phyloP scores from a whole-genome alignment of 2,113 vertebrate genomes.

The Rutilus rutilus region DNA sequence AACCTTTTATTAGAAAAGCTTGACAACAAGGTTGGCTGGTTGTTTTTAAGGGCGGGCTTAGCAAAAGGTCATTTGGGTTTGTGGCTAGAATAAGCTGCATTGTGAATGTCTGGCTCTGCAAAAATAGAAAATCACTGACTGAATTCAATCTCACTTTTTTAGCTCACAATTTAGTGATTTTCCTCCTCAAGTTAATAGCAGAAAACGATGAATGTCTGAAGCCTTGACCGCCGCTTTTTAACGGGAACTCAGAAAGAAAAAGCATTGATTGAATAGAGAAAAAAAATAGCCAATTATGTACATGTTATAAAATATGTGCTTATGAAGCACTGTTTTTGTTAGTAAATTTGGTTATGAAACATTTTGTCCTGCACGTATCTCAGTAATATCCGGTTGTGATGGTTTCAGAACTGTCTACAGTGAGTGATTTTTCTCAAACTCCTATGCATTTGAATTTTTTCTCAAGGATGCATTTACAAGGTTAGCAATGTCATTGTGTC shows the following conservation, averaged over 20 bases:
- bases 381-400: neutral
- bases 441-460: neutral
- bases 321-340: neutral
- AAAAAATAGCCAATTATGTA: no score
- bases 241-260: neutral
- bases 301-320: neutral
- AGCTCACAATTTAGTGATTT: neutral
- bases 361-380: neutral
- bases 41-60: neutral
- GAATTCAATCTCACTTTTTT: neutral
- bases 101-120: neutral
- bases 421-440: neutral
- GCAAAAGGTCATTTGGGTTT: neutral
- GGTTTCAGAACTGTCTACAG: neutral
- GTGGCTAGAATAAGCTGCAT: neutral
- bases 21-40: no score
- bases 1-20: no score
- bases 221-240: neutral
- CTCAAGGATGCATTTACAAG: neutral
- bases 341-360: neutral
- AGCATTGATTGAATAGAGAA: neutral
- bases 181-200: neutral
- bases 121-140: neutral
- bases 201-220: neutral
- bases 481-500: neutral